Evolutionary conservation across 1,140 invertebrate species (phyloP), one percentile per base, ranked within the genome.

Genomic region (Pachyrhynchus sulphureomaculatus): DNA sequence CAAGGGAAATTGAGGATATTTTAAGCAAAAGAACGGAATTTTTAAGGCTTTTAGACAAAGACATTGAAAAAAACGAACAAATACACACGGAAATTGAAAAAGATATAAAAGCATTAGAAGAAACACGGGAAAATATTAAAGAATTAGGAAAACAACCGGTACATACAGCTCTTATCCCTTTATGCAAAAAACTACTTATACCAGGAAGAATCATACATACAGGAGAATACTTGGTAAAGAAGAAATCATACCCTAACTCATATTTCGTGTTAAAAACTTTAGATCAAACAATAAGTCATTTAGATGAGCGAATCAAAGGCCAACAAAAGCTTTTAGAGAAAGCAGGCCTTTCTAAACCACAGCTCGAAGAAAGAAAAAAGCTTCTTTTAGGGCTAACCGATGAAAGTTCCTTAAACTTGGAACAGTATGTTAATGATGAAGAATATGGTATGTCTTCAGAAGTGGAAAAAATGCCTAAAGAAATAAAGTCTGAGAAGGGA

Each of bases 401-500:
- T 18, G 42, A 21, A 26, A 37, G 65, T 29, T 15, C 58, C 12
- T 20, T 45, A 2, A 10, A 4, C 29, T 37, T 34, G 34, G 37
- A 61, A 18, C 15, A 32, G 15, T 45, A 53, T 48, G 34, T 34
- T 10, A 29, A 34, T 8, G 58, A 61, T 51, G 23, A 37, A 24
- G 52, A 51, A 6, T 61, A 48, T 18, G 53, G 54, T 4, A 12
- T 44, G 18, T n/a, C 47, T 33, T 13, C 9, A 13, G 44, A 63
- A 39, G 41, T 62, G 10, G 36, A 6, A 20, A 37, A 52, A 24
- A 17, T 68, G 41, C 70, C 68, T 17, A 45, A 67, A 41, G 59
- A 70, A 64, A 72, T 72, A 10, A 29, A 62, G 18, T 69, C 70
- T 5, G 68, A 72, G n/a, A 67, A 63, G 52, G 70, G 70, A n/a